Evolutionary conservation across 2,888 invertebrate species (phyloP).

Genomic region (Scaptodrosophila latifasciaeformis): DNA sequence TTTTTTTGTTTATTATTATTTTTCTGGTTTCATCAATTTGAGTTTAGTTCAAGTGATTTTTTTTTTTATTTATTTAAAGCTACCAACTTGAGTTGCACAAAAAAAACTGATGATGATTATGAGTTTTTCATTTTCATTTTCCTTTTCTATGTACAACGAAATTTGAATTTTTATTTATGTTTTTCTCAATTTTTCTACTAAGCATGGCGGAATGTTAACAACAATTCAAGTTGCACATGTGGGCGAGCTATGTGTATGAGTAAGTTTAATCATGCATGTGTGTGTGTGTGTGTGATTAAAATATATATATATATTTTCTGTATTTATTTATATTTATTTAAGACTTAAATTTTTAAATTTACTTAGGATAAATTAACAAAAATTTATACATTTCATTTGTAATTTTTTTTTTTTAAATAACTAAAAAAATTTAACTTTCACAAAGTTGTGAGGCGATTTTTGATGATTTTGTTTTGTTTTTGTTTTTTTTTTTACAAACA

Average conservation of each 20-base stretch:
- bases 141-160: constrained; percentile 6
- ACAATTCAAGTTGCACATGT: constrained; percentile 3
- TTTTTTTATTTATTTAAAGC: constrained; percentile 61
- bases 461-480: constrained; percentile 11
- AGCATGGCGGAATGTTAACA: constrained; percentile 8
- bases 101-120: background rate
- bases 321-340: background rate
- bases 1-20: constrained; percentile 41
- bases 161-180: background rate
- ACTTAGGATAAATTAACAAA: constrained; percentile 62
- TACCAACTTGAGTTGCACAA: constrained; percentile 50
- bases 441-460: constrained; percentile 5
- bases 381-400: constrained; percentile 53
- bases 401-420: constrained; percentile 21
- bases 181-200: background rate
- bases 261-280: background rate
- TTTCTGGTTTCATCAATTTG: constrained; percentile 25
- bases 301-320: background rate
- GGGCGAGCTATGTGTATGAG: background rate
- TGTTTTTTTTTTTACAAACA: constrained; percentile 25
- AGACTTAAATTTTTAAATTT: background rate
- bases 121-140: background rate
- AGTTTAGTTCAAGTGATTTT: constrained; percentile 17
- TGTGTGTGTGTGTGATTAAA: background rate
- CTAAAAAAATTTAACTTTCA: constrained; percentile 42